phyloP scores from a whole-genome alignment of 2,797 vertebrate genomes.

The Chromobotia macracanthus region DNA sequence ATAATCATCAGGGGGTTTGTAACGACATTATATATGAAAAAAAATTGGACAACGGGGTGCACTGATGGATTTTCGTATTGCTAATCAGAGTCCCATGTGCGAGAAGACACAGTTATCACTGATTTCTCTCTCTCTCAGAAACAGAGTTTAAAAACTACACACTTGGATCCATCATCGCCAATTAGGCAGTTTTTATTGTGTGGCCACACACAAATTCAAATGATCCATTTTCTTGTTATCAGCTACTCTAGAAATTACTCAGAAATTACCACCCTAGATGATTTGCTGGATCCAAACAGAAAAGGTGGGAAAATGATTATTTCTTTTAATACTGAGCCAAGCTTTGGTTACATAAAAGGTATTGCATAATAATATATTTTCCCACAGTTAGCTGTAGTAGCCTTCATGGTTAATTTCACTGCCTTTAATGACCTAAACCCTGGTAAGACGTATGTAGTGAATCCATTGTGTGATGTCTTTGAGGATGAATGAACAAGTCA shows the following conservation, averaged over 20 bases:
- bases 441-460: neutral
- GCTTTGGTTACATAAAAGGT: slow-evolving; percentile 23
- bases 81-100: slow-evolving; percentile 16
- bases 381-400: slow-evolving; percentile 37
- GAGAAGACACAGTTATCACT: slow-evolving; percentile 12
- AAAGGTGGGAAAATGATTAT: slow-evolving; percentile 20
- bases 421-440: slow-evolving; percentile 24
- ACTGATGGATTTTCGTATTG: slow-evolving; percentile 10
- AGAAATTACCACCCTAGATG: slow-evolving; percentile 14
- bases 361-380: slow-evolving; percentile 28
- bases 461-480: slow-evolving; percentile 14
- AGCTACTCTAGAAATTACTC: slow-evolving; percentile 3
- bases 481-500: slow-evolving; percentile 20
- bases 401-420: slow-evolving; percentile 58
- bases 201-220: slow-evolving; percentile 24
- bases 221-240: slow-evolving; percentile 32
- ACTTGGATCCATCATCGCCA: slow-evolving; percentile 6
- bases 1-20: slow-evolving; percentile 17
- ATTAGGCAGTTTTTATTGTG: slow-evolving; percentile 17
- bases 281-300: slow-evolving; percentile 39
- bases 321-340: slow-evolving; percentile 7
- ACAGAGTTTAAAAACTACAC: slow-evolving; percentile 12
- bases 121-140: slow-evolving; percentile 23
- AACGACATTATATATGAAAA: slow-evolving; percentile 18
- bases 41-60: slow-evolving; percentile 13